Evolutionary conservation across 2,113 vertebrate species (phyloP).

Genomic region (Podarcis muralis): DNA sequence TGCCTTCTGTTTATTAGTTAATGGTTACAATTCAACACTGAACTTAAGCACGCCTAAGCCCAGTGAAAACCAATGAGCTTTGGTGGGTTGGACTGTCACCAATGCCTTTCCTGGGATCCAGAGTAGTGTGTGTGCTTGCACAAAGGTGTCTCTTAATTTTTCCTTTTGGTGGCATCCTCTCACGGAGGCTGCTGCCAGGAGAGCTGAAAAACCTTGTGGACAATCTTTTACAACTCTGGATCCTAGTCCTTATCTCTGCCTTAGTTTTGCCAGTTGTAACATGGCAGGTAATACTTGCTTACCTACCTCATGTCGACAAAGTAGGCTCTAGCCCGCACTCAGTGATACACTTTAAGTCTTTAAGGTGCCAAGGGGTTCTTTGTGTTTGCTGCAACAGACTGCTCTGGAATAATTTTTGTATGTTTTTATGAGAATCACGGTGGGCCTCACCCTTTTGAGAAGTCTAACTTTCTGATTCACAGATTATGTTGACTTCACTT

Average conservation of each 20-base stretch:
- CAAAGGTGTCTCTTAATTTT: not conserved
- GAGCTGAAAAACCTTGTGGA: not conserved
- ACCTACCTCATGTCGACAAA: not conserved
- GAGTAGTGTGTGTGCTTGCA: not conserved
- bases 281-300: not conserved
- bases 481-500: constrained; percentile 6
- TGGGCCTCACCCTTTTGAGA: not conserved
- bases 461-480: rapidly evolving
- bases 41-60: not conserved
- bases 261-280: not conserved
- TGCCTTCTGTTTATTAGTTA: not conserved
- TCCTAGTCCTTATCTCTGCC: not conserved
- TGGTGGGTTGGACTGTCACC: not conserved
- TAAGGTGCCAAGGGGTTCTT: not conserved
- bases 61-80: not conserved
- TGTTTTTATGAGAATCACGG: constrained; percentile 3
- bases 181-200: not conserved
- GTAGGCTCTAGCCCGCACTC: not conserved
- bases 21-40: not conserved
- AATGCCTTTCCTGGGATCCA: not conserved
- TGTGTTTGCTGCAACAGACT: not conserved
- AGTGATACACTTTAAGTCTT: not conserved
- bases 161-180: no score
- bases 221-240: not conserved
- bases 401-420: not conserved